These are phyloP conservation scores for Apogon talboti DNA, from an alignment of 2,797 vertebrate genomes.

Conservation along the genomic window DNA sequence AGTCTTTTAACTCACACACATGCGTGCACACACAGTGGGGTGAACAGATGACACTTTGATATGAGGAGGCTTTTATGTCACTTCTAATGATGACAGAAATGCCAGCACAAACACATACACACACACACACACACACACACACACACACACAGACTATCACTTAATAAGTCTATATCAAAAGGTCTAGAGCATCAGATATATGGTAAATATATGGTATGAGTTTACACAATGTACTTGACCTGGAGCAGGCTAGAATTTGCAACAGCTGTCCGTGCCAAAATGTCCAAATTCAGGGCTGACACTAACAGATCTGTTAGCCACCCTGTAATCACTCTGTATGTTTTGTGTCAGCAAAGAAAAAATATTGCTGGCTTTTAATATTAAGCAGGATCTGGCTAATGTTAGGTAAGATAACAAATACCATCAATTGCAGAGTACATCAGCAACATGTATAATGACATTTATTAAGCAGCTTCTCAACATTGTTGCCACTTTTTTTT, in stretches of 20 bases:
- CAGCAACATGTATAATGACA: conserved; percentile 7
- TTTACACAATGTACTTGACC: too few species aligned
- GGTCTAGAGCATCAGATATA: background rate
- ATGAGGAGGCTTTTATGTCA: conserved; percentile 67
- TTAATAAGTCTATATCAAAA: conserved; percentile 27
- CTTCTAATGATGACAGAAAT: conserved; percentile 64
- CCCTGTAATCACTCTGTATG: too few species aligned
- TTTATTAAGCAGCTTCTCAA: conserved; percentile 6
- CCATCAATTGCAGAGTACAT: background rate
- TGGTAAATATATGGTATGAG: too few species aligned
- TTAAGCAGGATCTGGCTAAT: background rate
- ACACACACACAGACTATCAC: conserved; percentile 14
- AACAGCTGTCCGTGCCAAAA: too few species aligned
- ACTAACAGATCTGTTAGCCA: too few species aligned
- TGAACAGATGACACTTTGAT: conserved; percentile 74
- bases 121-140: conserved; percentile 19
- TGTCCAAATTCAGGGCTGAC: too few species aligned
- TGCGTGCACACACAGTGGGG: conserved; percentile 34
- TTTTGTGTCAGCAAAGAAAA: too few species aligned
- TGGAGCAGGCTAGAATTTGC: too few species aligned
- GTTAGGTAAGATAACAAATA: background rate
- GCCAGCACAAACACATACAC: conserved; percentile 38
- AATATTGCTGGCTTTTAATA: conserved; percentile 2
- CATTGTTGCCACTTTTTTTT: background rate
- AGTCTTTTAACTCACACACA: conserved; percentile 56